Percentiles rank a stretch among this genome's conserved stretches.
Conservation (phyloP, 1,140 invertebrate species). For the Dolichoris vasculosae region DNA sequence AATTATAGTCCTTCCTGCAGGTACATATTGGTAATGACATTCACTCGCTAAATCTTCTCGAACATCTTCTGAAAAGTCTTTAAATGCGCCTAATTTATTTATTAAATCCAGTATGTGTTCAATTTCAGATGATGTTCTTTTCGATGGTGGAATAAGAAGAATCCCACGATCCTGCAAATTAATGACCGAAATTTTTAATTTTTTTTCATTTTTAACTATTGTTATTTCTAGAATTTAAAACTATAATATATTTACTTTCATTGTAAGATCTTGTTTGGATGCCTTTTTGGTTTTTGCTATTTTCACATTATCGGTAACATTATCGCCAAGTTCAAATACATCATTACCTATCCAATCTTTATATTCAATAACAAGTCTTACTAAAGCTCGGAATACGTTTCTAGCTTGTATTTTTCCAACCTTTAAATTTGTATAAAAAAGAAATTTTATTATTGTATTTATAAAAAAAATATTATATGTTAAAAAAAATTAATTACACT, state of each 20-base stretch:
- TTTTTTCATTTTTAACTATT: too few species aligned
- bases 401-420: constrained; percentile 68
- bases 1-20: constrained; percentile 75
- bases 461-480: not conserved
- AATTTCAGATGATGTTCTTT: constrained; percentile 55
- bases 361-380: constrained; percentile 73
- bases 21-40: constrained; percentile 77
- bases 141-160: constrained; percentile 53
- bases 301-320: constrained; percentile 74
- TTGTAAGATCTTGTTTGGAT: constrained; percentile 4
- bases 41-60: constrained; percentile 74
- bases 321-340: constrained; percentile 73
- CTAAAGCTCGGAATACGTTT: constrained; percentile 75
- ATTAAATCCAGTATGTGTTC: constrained; percentile 57
- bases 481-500: not conserved
- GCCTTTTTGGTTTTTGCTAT: constrained; percentile 71
- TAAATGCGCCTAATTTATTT: constrained; percentile 57
- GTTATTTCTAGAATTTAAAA: not conserved
- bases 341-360: constrained; percentile 48
- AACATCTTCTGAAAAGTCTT: constrained; percentile 70
- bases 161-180: constrained; percentile 61
- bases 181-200: too few species aligned
- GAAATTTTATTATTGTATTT: not conserved
- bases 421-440: constrained; percentile 3
- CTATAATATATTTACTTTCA: constrained; percentile 27